Percentiles rank a stretch among this genome's conserved stretches.
Conservation (phyloP, 2,113 vertebrate genomes). For the Periophthalmodon schlosseri region DNA sequence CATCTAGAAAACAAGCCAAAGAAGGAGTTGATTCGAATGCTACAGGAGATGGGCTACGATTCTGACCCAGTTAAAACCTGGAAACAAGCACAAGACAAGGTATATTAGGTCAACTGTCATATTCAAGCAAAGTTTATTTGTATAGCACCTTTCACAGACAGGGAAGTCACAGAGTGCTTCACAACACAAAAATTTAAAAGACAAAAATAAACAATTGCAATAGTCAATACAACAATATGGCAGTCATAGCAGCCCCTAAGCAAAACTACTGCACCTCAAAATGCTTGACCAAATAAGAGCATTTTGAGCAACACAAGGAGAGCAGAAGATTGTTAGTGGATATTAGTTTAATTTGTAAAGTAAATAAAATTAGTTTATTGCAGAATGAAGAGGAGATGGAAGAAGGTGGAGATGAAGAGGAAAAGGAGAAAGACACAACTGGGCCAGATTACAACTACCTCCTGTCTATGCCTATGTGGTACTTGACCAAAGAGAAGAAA, state of each 20-base stretch:
- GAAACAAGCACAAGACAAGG: conserved; percentile 93
- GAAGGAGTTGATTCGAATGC: conserved; percentile 91
- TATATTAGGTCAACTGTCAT: conserved; percentile 45
- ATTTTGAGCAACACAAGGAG: no score
- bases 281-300: no score
- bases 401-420: conserved; percentile 64
- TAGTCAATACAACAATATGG: no score
- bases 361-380: background rate
- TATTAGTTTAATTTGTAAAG: background rate
- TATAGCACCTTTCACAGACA: no score
- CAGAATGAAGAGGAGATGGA: conserved; percentile 40
- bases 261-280: no score
- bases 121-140: background rate
- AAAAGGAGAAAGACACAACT: conserved; percentile 66
- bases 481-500: conserved; percentile 95
- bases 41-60: conserved; percentile 91
- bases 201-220: no score
- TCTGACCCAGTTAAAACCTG: conserved; percentile 94
- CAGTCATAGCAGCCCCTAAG: no score
- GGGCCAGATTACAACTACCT: conserved; percentile 96
- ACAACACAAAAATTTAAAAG: no score
- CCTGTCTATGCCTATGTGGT: conserved; percentile 97
- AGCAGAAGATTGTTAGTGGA: no score
- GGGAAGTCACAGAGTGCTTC: no score
- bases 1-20: conserved; percentile 95